These are phyloP conservation scores for Pyrrhosoma nymphula DNA, from an alignment of 2,888 invertebrate species.

Conservation along the genomic window DNA sequence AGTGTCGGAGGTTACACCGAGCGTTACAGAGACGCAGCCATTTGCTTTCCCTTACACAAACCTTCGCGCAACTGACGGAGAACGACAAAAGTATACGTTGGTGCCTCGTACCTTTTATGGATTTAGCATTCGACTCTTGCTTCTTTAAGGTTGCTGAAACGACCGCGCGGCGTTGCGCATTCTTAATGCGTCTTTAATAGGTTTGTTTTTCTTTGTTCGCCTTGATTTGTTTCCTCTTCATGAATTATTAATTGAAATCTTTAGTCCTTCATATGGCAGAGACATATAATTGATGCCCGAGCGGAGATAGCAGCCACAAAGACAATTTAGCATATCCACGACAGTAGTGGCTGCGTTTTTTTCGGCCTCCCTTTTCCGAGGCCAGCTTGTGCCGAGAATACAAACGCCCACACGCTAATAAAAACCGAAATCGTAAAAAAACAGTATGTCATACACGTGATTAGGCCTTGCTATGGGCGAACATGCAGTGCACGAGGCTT, in stretches of 20 bases:
- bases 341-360: neutral
- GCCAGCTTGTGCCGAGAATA: neutral
- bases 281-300: neutral
- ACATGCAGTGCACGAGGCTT: no score
- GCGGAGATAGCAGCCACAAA: neutral
- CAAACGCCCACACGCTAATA: neutral
- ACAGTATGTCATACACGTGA: neutral
- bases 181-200: neutral
- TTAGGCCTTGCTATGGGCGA: no score
- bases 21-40: neutral
- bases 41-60: neutral
- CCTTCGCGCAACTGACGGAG: neutral
- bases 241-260: constrained; percentile 14
- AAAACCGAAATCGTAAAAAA: neutral
- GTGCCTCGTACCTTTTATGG: neutral
- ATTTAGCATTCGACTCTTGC: neutral
- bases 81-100: neutral
- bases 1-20: neutral
- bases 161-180: neutral
- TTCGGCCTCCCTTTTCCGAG: neutral
- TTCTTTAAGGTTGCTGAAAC: neutral
- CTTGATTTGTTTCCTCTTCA: neutral
- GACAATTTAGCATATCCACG: neutral
- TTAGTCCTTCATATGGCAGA: neutral
- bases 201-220: neutral